Evolutionary conservation across 2,113 vertebrate species (phyloP), one percentile per base, ranked within the genome.

Genomic region (Seriola dumerili): DNA sequence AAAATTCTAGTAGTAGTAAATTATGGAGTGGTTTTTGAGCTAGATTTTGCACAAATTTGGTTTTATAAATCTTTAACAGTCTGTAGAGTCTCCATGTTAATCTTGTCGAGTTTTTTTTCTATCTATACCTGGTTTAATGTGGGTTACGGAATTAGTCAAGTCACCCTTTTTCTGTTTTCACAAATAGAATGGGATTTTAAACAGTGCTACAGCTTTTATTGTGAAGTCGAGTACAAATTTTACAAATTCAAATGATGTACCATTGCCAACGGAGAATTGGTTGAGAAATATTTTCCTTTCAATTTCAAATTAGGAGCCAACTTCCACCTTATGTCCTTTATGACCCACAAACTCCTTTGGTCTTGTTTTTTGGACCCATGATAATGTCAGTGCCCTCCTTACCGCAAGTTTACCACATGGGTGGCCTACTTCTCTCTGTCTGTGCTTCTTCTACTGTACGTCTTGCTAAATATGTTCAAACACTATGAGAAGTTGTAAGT

Each of bases 351-450:
- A 29, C 32, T 54, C 25, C 14, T 61, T 85, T 12, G 10, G 75
- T 72, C 72, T 85, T 75, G 65, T 78, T 85, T 19, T 75, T 71
- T 54, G 36, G n/a, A 72, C 61, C 86, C 59, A 29, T 4, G 66
- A 46, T 68, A 32, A 70, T 72, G 66, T 77, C 52, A 59, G 67
- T 67, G 38, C 32, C 76, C 46, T 81, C 79, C 67, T 57, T 50
- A 8, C 25, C 1, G 10, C 38, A 50, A 38, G 44, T 72, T 68
- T 25, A 55, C 42, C 11, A 62, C 16, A 2, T 66, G 19, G 68
- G 80, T 63, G 73, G 73, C 73, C 82, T 85, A 7, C 36, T 71
- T 52, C 46, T 76, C 62, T 59, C 69, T 59, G 75, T 86, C 46
- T 79, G 42, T 68, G 29, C 72, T 74, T 77, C 40, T 52, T 61